These are phyloP conservation scores for Grammomys surdaster DNA, from an alignment of 2,113 vertebrate genomes.

Conservation along the genomic window DNA sequence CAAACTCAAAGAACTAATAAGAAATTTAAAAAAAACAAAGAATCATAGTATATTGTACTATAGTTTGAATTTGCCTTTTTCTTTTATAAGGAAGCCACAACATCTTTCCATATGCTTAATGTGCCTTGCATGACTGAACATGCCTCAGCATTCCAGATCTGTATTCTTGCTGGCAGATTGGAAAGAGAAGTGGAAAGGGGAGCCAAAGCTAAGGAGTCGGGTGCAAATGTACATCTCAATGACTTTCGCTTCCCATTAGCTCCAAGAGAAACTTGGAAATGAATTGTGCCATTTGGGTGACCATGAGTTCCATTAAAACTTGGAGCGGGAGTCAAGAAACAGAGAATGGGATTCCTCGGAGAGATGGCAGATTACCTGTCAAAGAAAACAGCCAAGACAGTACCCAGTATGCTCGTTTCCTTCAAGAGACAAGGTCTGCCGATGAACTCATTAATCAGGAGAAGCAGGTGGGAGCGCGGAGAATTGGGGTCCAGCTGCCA, in stretches of 20 bases:
- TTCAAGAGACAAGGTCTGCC: not conserved
- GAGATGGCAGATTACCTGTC: not conserved
- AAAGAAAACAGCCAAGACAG: not conserved
- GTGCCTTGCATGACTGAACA: not conserved
- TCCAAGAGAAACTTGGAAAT: constrained; percentile 31
- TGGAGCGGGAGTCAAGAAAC: not conserved
- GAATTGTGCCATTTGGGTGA: constrained; percentile 20
- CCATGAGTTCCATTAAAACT: constrained; percentile 15
- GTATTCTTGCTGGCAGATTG: not conserved
- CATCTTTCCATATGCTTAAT: not conserved
- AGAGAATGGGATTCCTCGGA: not conserved
- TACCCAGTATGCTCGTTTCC: not conserved
- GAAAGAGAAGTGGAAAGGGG: constrained; percentile 7
- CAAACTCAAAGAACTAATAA: not conserved
- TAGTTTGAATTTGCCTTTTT: not conserved
- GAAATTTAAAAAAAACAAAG: not conserved
- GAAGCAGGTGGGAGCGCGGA: not conserved
- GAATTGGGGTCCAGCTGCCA: not conserved
- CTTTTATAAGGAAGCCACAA: not conserved
- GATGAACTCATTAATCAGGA: not conserved
- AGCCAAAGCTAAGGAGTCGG: not conserved
- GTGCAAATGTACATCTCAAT: not conserved
- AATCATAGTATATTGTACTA: not conserved
- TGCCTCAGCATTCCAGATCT: not conserved
- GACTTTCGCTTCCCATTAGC: not conserved